These are phyloP conservation scores for Leptinotarsa lineolata DNA, from an alignment of 1,140 invertebrate genomes.

Conservation along the genomic window DNA sequence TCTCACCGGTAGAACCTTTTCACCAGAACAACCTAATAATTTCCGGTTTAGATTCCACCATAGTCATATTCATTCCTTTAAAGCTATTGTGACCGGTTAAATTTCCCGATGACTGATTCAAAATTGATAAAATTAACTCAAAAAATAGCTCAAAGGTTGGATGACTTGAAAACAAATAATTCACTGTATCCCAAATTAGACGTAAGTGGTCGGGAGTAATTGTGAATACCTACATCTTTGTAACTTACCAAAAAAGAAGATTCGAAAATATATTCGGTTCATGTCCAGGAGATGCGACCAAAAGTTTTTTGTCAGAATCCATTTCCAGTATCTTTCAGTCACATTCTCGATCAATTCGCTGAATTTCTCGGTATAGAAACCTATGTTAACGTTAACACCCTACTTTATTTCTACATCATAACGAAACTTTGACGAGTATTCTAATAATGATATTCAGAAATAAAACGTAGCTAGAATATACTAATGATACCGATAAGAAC, in stretches of 20 bases:
- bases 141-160: too few relatives aligned
- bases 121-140: too few relatives aligned
- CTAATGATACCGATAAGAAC: background rate
- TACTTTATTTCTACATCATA: background rate
- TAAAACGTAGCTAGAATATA: background rate
- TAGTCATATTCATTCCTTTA: too few relatives aligned
- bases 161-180: background rate
- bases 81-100: too few relatives aligned
- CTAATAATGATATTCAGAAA: background rate
- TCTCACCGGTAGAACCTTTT: too few relatives aligned
- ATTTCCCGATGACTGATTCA: too few relatives aligned
- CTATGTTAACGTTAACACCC: too few relatives aligned
- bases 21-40: too few relatives aligned
- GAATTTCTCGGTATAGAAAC: too few relatives aligned
- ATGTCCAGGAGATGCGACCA: background rate
- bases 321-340: background rate
- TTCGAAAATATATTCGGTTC: conserved; percentile 16
- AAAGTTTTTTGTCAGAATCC: background rate
- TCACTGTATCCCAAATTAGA: background rate
- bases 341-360: background rate
- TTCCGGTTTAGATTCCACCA: too few relatives aligned
- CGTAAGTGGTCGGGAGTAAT: background rate
- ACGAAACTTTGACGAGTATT: background rate
- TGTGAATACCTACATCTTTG: background rate
- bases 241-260: conserved; percentile 18